phyloP scores from a whole-genome alignment of 2,888 invertebrate species.

The Halictus quadricinctus region DNA sequence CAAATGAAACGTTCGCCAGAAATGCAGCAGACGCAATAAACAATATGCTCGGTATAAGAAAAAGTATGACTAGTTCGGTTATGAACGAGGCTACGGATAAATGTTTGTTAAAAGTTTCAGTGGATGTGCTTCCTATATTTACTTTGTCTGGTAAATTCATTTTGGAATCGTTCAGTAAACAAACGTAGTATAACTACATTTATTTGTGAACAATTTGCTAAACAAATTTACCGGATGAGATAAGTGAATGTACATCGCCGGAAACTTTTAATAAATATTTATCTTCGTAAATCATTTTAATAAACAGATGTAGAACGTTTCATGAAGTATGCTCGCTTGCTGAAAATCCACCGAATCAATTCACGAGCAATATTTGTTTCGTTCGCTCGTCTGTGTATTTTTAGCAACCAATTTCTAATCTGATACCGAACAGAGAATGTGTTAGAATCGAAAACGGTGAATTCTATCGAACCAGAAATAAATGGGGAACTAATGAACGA shows the following conservation, averaged over 20 bases:
- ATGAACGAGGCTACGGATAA: too few relatives aligned
- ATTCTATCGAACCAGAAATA: accelerated
- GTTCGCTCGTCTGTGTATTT: too few relatives aligned
- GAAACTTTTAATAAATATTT: background rate
- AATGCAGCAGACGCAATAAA: background rate
- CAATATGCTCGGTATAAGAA: background rate
- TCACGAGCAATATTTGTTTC: background rate
- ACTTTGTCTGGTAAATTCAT: too few relatives aligned
- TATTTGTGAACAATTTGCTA: background rate
- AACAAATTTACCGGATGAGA: background rate
- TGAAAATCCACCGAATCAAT: background rate
- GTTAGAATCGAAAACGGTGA: background rate
- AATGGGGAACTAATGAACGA: background rate
- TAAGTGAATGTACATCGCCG: background rate
- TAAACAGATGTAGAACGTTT: background rate
- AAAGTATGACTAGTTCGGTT: background rate
- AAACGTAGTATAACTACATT: background rate
- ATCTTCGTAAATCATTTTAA: background rate
- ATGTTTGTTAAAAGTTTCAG: too few relatives aligned
- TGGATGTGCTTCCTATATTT: too few relatives aligned
- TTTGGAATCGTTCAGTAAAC: background rate
- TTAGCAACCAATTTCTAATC: too few relatives aligned
- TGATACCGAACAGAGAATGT: background rate
- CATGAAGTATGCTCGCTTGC: too few relatives aligned
- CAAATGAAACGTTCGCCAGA: too few relatives aligned